These are phyloP conservation scores for Manis crassicaudata DNA, from an alignment of 2,797 vertebrate species.

Conservation along the genomic window DNA sequence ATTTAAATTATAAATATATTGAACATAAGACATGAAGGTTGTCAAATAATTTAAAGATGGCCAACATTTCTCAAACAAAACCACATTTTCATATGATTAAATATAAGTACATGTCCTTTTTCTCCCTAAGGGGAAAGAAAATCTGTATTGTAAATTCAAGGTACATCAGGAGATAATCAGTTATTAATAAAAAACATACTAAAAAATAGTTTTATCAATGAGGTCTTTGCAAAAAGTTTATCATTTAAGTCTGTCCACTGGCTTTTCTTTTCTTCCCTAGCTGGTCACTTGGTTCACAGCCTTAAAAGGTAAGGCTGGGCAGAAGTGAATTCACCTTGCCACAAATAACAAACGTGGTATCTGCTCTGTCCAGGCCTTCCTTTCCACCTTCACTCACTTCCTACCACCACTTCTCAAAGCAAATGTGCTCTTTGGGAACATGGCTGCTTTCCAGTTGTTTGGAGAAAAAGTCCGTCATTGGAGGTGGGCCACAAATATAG, in stretches of 20 bases:
- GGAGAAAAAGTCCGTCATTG: slow-evolving; percentile 95
- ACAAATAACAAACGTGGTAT: too few relatives aligned
- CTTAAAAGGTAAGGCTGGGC: background rate
- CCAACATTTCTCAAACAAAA: slow-evolving; percentile 30
- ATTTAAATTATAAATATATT: slow-evolving; percentile 54
- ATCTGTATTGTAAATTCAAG: slow-evolving; percentile 23
- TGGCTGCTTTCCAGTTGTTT: slow-evolving; percentile 87
- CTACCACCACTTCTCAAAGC: slow-evolving; percentile 99
- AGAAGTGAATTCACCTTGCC: background rate
- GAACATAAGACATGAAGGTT: background rate
- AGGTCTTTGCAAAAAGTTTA: background rate
- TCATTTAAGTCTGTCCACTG: background rate
- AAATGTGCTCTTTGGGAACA: slow-evolving; percentile 89
- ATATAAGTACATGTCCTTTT: slow-evolving; percentile 50
- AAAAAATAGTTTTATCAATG: background rate
- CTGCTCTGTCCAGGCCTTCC: background rate
- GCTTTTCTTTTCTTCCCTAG: background rate
- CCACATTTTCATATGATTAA: slow-evolving; percentile 63
- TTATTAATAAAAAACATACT: slow-evolving; percentile 42
- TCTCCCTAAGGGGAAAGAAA: slow-evolving; percentile 52
- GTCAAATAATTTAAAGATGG: slow-evolving; percentile 29
- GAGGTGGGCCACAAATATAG: slow-evolving; percentile 97
- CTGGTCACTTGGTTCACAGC: background rate
- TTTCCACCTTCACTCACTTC: background rate
- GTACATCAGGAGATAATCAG: slow-evolving; percentile 58